Evolutionary conservation across 2,113 vertebrate species (phyloP).

Genomic region (Xenopus laevis): DNA sequence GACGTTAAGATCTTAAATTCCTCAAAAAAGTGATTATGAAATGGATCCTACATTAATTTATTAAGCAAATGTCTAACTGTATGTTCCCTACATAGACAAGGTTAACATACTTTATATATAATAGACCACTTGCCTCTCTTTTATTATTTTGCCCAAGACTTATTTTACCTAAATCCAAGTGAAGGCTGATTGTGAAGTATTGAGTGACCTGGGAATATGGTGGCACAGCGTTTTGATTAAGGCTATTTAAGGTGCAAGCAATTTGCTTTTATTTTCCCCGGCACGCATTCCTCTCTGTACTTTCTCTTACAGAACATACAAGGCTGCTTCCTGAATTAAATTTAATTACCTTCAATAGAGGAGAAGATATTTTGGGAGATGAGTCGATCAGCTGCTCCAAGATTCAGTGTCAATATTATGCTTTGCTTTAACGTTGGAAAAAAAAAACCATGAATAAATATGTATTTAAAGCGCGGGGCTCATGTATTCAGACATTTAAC

Average conservation of each 20-base stretch:
- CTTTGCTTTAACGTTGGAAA: conserved; percentile 6
- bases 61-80: too few species aligned
- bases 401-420: conserved; percentile 33
- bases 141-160: too few species aligned
- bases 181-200: too few species aligned
- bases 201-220: too few species aligned
- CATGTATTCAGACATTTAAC: conserved; percentile 4
- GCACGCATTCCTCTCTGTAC: not conserved
- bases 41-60: too few species aligned
- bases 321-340: conserved; percentile 21
- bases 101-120: too few species aligned
- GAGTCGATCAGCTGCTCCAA: conserved; percentile 24
- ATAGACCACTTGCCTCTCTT: too few species aligned
- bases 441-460: conserved; percentile 22
- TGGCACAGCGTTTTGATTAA: not conserved
- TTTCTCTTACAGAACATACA: not conserved
- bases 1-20: too few species aligned
- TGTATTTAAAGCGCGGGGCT: conserved; percentile 8
- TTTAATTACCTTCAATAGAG: conserved; percentile 22
- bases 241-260: not conserved
- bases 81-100: too few species aligned
- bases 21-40: too few species aligned
- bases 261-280: not conserved
- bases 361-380: conserved; percentile 26
- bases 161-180: too few species aligned